Base-by-base conservation (phyloP, 2,797 vertebrate species). In the Cossypha dichroa region DNA sequence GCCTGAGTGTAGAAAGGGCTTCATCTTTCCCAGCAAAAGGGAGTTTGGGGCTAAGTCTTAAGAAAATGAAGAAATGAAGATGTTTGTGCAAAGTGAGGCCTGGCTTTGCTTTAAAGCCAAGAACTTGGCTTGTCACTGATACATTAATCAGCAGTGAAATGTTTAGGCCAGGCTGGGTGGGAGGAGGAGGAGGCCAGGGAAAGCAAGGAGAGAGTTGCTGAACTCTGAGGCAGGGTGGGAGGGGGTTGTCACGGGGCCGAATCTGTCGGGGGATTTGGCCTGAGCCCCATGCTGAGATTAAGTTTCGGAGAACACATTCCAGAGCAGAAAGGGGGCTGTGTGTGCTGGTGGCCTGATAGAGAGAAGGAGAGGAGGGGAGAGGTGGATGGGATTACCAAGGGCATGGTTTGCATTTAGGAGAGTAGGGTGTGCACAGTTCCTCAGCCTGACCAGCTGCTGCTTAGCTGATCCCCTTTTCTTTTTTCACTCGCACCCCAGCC, bases 251-350 rank as follows among this genome's bases (percentile, higher is more conserved):
- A 97, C 73, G 66, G 96, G 97, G 94, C 96, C 56, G 77, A 96
- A 97, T 97, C 97, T 97, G 88, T 85, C 46, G 4, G 92, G 96
- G 97, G 96, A 97, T 98, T 98, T 98, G 98, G 98, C 97, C 93
- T 81, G 56, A 97, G 94, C 94, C 88, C 94, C 76, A 52, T 89
- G 94, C 96, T 17, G 92, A 98, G 97, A 98, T 98, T 98, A 97
- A 97, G 94, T 98, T 98, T 98, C 97, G 81, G 85, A 97, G 97
- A 97, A 95, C 94, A 69, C 98, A 98, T 98, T 98, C 98, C 98
- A 97, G 96, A 98, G 97, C 96, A 98, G 97, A 98, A 98, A 98
- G 96, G 96, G 84, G 87, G 75, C 97, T 98, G 97, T 98, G 98
- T 98, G 97, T 74, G 56, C 97, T 96, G 97, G 96, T 93, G 97